phyloP scores from a whole-genome alignment of 2,113 vertebrate genomes.

The Perca schrenkii region DNA sequence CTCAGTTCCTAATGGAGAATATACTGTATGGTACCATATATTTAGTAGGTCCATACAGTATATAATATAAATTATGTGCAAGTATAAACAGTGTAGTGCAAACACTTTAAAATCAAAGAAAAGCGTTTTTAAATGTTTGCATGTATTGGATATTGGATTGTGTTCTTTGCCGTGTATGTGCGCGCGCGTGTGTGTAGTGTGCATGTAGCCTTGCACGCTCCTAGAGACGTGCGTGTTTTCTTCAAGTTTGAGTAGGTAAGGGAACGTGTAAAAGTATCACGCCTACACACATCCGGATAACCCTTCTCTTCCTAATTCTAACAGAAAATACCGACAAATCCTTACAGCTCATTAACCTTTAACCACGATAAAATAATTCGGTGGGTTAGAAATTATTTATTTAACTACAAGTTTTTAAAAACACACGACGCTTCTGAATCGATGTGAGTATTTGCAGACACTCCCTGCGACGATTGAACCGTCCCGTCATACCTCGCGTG shows the following conservation, averaged over 20 bases:
- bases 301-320: rapidly evolving
- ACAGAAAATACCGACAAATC: rapidly evolving
- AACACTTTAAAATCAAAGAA: background rate
- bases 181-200: background rate
- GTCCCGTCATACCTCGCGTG: conserved; percentile 84
- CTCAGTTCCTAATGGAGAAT: too few species aligned
- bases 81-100: background rate
- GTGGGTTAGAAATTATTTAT: background rate
- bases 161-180: background rate
- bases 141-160: background rate
- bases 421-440: background rate
- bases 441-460: conserved; percentile 14
- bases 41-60: too few species aligned
- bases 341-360: rapidly evolving
- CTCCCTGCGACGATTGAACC: conserved; percentile 63
- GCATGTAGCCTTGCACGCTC: background rate
- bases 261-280: conserved; percentile 4
- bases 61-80: background rate
- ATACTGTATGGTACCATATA: too few species aligned
- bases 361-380: rapidly evolving
- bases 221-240: conserved; percentile 42
- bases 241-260: conserved; percentile 71
- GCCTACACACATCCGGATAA: background rate
- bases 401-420: rapidly evolving
- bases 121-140: background rate